These are phyloP conservation scores for Rutpela maculata DNA, from an alignment of 2,888 invertebrate species.

Conservation along the genomic window DNA sequence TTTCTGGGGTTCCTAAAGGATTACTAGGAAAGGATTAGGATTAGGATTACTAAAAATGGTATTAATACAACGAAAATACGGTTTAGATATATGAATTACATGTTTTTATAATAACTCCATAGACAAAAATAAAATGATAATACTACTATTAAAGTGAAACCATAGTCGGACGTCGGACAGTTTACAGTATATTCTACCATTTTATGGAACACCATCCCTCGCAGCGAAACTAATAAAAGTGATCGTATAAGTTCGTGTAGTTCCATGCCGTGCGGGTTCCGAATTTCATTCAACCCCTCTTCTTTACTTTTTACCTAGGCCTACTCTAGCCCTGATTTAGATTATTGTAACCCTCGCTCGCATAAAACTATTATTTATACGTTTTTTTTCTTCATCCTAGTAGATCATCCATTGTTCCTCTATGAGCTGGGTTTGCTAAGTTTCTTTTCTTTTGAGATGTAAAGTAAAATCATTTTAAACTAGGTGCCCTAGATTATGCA, in stretches of 20 bases:
- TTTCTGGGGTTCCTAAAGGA: too few relatives aligned
- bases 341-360: slow-evolving; percentile 49
- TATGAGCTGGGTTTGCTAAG: slow-evolving; percentile 60
- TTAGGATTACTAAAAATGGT: too few relatives aligned
- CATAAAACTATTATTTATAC: slow-evolving; percentile 61
- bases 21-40: too few relatives aligned
- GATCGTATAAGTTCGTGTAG: slow-evolving; percentile 9
- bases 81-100: too few relatives aligned
- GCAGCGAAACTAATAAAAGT: slow-evolving; percentile 26
- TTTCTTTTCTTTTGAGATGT: slow-evolving; percentile 60
- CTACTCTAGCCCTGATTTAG: slow-evolving; percentile 42
- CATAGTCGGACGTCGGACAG: too few relatives aligned
- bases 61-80: too few relatives aligned
- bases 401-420: slow-evolving; percentile 61
- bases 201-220: slow-evolving; percentile 15
- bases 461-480: slow-evolving; percentile 60
- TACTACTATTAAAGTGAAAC: too few relatives aligned
- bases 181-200: not conserved
- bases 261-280: not conserved
- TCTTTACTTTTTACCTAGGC: slow-evolving; percentile 50
- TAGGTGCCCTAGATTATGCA: slow-evolving; percentile 61
- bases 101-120: too few relatives aligned
- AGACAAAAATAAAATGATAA: too few relatives aligned
- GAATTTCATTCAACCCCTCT: slow-evolving; percentile 45
- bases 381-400: slow-evolving; percentile 57